Base-by-base conservation (phyloP, 2,888 invertebrate genomes). In the Drosophila quinaria region DNA sequence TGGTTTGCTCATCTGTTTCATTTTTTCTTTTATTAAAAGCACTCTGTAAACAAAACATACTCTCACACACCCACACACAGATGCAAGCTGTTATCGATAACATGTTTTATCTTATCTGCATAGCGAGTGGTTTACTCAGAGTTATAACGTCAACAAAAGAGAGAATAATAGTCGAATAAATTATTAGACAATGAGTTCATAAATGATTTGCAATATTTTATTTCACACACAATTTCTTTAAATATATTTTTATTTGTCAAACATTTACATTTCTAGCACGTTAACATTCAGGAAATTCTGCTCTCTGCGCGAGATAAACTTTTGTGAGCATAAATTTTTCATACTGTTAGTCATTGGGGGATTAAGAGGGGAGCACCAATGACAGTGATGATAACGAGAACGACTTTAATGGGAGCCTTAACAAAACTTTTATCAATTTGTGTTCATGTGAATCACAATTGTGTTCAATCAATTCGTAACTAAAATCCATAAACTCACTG, bases 21-120 rank as follows among this genome's bases (percentile, higher is more conserved):
- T 78, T 63, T 37, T 58, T 39, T 31, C 17, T 33, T 39, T 33
- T 52, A 10, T 25, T 5, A 52, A 33, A 22, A 35, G 5, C 22
- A 19, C 22, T 46, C 13, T 19, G 39, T 46, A 62, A 62, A 50
- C 49, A 64, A 63, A 41, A 35, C 25, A 33, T 35, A 46, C 37
- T 31, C 31, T 35, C 52, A 33, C 25, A 49, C 44, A 42, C 52
- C 22, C 17, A 49, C 44, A 33, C 22, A 31, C 42, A 11, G 4
- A 4, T 33, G 25, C n/a, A 39, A 50, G n/a, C n/a, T 44, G 25
- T 52, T 52, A 61, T 52, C 61, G 35, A 50, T 50, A 35, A 50
- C 35, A 50, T 19, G 19, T n/a, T 22, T 13, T 77, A 79, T 74
- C 80, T 78, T 80, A 78, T 78, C 77, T 50, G 33, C n/a, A 51